Base-by-base conservation (phyloP, 2,797 vertebrate species). In the Sparidentex hasta region DNA sequence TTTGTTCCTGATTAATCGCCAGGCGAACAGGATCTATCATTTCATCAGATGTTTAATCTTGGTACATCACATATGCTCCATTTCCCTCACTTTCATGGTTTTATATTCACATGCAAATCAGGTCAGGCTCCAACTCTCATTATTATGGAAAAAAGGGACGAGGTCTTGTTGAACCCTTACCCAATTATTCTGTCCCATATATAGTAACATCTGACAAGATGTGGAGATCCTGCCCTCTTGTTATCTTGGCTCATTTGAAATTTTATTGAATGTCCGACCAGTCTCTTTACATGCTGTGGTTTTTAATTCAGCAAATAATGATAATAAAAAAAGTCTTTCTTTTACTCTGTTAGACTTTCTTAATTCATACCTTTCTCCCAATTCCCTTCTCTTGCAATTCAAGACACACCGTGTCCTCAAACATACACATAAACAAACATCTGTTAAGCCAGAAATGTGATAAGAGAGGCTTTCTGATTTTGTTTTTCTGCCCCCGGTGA, bases 41-140 rank as follows among this genome's bases (percentile, higher is more conserved):
- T 80, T 88, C 50, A 77, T 84, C 74, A 51, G 51, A 73, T 55
- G 70, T 88, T 91, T 90, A 82, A 85, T 86, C 76, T 79, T 81
- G 18, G 54, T 57, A 44, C 63, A 65, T 71, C 66, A 52, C 78
- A 78, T 85, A 75, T 71, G 57, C 75, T 78, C 75, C 55, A 79
- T 87, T 87, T 78, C 55, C 72, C 47, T 83, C 65, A 74, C 86
- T 88, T 91, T 90, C 67, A 91, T 80, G 82, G 74, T 62, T 70
- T 82, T 74, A 64, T 83, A 91, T 93, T 93, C 81, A 89, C 25
- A 93, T 93, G 89, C 75, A 88, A 91, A 93, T 93, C 51, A 65
- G 54, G 52, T 44, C 61, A 77, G 75, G 65, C 48, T 33, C 71
- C 67, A 71, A 21, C n/a, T 27, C 70, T 86, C 77, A 82, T 90